These are phyloP conservation scores for Asobara japonica DNA, from an alignment of 1,140 invertebrate genomes.

Conservation along the genomic window DNA sequence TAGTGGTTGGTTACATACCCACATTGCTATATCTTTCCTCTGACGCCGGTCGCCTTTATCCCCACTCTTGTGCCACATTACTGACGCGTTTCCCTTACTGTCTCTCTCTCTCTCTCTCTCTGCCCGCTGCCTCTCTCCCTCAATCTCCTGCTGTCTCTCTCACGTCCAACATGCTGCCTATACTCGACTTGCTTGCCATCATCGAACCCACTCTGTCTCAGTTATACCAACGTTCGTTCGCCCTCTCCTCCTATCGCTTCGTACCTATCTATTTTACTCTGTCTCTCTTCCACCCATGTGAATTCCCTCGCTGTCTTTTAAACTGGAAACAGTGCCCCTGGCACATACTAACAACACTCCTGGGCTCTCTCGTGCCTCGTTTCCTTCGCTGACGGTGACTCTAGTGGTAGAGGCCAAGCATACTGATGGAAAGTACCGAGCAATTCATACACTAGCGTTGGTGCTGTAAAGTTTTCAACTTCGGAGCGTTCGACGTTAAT, in stretches of 20 bases:
- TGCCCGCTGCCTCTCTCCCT: neutral
- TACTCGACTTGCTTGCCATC: neutral
- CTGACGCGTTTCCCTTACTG: neutral
- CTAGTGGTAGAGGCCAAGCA: conserved; percentile 25
- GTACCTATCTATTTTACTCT: conserved; percentile 11
- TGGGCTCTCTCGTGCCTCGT: conserved; percentile 19
- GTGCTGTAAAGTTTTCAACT: conserved; percentile 3
- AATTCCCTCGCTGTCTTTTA: conserved; percentile 18
- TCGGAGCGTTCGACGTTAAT: neutral
- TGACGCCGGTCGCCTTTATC: conserved; percentile 8
- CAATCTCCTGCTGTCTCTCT: neutral
- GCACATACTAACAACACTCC: conserved; percentile 8
- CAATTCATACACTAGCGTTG: conserved; percentile 34
- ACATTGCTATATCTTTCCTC: neutral
- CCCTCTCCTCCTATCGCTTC: neutral
- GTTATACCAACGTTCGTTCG: neutral
- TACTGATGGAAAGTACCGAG: conserved; percentile 54
- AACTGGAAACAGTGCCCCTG: conserved; percentile 15
- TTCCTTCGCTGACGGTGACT: conserved; percentile 21
- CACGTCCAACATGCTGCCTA: neutral
- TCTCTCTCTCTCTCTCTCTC: neutral
- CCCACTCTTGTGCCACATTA: neutral
- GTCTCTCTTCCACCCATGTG: conserved; percentile 23
- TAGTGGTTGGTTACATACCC: neutral
- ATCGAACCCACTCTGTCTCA: neutral